Base-by-base conservation (phyloP, 2,888 invertebrate genomes). In the Campopleginae sp. region DNA sequence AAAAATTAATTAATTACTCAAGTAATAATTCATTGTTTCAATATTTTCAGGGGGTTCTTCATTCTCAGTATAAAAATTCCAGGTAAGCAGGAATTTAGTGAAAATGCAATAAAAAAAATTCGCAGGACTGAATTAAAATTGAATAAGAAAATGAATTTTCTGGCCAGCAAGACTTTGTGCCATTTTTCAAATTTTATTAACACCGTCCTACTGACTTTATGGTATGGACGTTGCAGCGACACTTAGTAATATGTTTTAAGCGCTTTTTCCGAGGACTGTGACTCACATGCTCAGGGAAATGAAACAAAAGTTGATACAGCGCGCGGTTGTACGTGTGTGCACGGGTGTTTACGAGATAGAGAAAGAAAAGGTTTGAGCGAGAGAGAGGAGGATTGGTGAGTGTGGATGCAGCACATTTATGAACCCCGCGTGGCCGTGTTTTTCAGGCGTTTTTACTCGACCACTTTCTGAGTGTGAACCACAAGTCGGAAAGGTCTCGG, bases 351-450 rank as follows among this genome's bases (percentile, higher is more conserved):
- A 58, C 46, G 82, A 58, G 23, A 12, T 0, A 12, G 10, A 23
- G 54, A 58, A 27, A 23, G 23, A 10, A 27, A 58, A 27, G 12
- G 54, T 27, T 3, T 12, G 54, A 54, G 54, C 23, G 23, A 54
- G 23, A 54, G 54, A 54, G 23, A 54, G 23, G 27, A 27, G 27
- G 14, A 76, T 80, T 31, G 46, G 17, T 42, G 66, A 44, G 63
- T 75, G 75, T 75, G 80, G 75, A 86, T 78, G 81, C 81, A 86
- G 88, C 88, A 89, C 87, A 88, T 90, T 75, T 90, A 91, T 89
- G 90, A 89, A 89, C 90, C 89, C 87, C 89, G 87, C 89, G 88
- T 90, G 89, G 87, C 88, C 87, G 87, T 88, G 88, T 89, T 90
- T 85, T 80, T 90, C 88, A 86, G 87, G 84, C 87, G 88, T 90